Evolutionary conservation across 2,113 vertebrate genomes (phyloP).

Genomic region (Caranx melampygus): DNA sequence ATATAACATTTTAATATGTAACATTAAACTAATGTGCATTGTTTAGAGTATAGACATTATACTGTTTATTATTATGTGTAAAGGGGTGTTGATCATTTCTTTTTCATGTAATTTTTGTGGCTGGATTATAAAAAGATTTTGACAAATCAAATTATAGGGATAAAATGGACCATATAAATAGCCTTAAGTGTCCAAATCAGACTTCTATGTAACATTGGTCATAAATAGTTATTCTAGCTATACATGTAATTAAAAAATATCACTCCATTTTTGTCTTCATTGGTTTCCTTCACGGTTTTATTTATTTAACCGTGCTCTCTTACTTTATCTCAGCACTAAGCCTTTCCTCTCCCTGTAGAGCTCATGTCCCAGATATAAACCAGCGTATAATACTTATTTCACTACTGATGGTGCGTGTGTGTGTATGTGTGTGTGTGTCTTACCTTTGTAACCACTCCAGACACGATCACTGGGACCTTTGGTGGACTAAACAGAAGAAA

Average conservation of each 20-base stretch:
- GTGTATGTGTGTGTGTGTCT: slow-evolving; percentile 53
- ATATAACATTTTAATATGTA: neutral
- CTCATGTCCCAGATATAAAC: slow-evolving; percentile 53
- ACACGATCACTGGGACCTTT: slow-evolving; percentile 92
- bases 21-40: neutral
- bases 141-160: neutral
- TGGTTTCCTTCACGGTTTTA: neutral
- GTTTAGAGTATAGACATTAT: neutral
- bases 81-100: neutral
- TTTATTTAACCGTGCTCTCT: neutral
- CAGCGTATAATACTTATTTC: slow-evolving; percentile 27
- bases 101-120: neutral
- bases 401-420: slow-evolving; percentile 23
- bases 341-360: slow-evolving; percentile 35
- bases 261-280: neutral
- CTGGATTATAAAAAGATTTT: neutral
- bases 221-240: neutral
- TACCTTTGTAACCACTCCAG: slow-evolving; percentile 97
- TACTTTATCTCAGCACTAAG: slow-evolving; percentile 22
- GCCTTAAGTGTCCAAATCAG: neutral
- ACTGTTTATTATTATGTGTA: neutral
- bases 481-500: slow-evolving; percentile 85
- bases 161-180: neutral
- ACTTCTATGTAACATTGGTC: neutral
- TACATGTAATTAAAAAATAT: neutral